Base-by-base conservation (phyloP, 1,140 invertebrate genomes). In the Eurytemora carolleeae region DNA sequence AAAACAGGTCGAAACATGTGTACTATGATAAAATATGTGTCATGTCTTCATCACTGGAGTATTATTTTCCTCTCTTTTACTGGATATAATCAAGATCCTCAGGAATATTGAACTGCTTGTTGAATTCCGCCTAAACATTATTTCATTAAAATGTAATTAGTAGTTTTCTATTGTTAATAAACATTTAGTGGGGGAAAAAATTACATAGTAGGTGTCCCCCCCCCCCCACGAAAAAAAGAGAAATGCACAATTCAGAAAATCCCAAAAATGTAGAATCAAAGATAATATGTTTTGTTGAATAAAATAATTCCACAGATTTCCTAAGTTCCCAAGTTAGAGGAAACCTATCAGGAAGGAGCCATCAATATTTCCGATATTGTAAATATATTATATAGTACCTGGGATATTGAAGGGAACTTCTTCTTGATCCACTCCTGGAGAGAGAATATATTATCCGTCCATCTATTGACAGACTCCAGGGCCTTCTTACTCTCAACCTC, bases 41-140 rank as follows among this genome's bases (percentile, higher is more conserved):
- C n/a, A n/a, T n/a, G n/a, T n/a, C n/a, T n/a, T n/a, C n/a, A n/a
- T n/a, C n/a, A n/a, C n/a, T n/a, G n/a, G n/a, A n/a, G n/a, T n/a
- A n/a, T n/a, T n/a, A n/a, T n/a, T n/a, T n/a, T n/a, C n/a, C n/a
- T n/a, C n/a, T n/a, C n/a, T n/a, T n/a, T n/a, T n/a, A n/a, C n/a
- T n/a, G n/a, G n/a, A 60, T 31, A 54, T 60, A 60, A 53, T 60
- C 59, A 22, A 60, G 26, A 24, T 60, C 59, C 12, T 53, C 26
- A 12, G 59, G 59, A 2, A 60, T 53, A 12, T 53, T 52, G 20
- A 60, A 60, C 44, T 60, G 59, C 23, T 60, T 60, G 44, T 60
- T 60, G 19, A 60, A 22, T 19, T 53, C 44, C 17, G 2, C 2
- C 31, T 44, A 44, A 44, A 44, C 31, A n/a, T 12, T 44, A 44